Evolutionary conservation across 2,797 vertebrate species (phyloP).

Genomic region (Phrynocephalus guinanensis): DNA sequence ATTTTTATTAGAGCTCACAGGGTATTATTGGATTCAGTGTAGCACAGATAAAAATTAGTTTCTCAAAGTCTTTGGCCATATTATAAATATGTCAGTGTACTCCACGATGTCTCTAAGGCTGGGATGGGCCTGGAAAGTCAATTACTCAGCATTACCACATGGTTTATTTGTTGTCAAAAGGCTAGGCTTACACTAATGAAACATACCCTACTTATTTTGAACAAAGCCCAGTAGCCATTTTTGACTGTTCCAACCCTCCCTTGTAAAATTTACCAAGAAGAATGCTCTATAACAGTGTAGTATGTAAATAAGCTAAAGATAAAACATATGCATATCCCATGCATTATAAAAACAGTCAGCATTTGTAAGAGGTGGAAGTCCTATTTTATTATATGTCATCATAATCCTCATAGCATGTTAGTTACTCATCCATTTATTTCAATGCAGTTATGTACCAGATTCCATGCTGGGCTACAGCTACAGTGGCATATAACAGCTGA

Average conservation of each 20-base stretch:
- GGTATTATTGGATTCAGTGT: not conserved
- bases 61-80: not conserved
- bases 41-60: conserved; percentile 24
- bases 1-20: not conserved
- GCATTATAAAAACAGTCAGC: not conserved
- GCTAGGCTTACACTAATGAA: conserved; percentile 17
- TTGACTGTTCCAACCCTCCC: not conserved
- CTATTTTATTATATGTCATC: not conserved
- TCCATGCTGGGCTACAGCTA: not conserved
- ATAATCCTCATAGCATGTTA: not conserved
- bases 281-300: not conserved
- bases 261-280: not conserved
- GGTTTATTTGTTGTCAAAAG: conserved; percentile 31
- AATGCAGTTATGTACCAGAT: not conserved
- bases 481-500: too few species aligned
- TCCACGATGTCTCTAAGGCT: not conserved
- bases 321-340: not conserved
- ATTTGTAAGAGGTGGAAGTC: not conserved
- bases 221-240: conserved; percentile 23
- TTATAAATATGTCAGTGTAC: not conserved
- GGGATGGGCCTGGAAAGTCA: not conserved
- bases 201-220: conserved; percentile 28
- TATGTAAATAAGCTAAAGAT: not conserved
- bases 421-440: not conserved
- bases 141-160: conserved; percentile 23